Evolutionary conservation across 30 jellyfish, hydroid and myxozoan genomes (phyloP).

Genomic region (Morbakka virulenta): DNA sequence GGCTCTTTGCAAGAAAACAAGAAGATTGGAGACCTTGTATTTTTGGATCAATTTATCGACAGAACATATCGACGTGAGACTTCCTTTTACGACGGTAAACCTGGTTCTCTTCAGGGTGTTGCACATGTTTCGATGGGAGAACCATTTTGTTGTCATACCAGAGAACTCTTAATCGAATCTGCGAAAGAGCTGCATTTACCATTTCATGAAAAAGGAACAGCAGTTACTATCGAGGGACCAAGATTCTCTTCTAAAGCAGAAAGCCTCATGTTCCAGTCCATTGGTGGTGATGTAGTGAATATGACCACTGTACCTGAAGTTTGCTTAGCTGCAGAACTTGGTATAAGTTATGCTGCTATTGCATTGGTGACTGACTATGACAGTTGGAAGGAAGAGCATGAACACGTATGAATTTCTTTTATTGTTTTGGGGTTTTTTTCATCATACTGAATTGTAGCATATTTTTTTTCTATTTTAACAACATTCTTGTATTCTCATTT

Average conservation of each 20-base stretch:
- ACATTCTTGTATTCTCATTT: too few species aligned
- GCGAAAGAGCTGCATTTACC: conserved; percentile 55
- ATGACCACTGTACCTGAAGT: conserved; percentile 97
- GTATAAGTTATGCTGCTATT: conserved; percentile 77
- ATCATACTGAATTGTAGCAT: too few species aligned
- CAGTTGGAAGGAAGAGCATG: conserved; percentile 93
- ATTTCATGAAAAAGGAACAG: conserved; percentile 79
- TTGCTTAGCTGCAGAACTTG: conserved; percentile 93
- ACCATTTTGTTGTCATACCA: conserved; percentile 85
- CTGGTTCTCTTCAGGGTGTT: conserved; percentile 72
- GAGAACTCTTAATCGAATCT: conserved; percentile 72
- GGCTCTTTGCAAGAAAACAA: conserved; percentile 89
- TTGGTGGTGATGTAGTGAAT: conserved; percentile 87
- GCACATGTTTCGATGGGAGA: conserved; percentile 93
- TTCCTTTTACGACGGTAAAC: conserved; percentile 86
- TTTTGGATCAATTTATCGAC: conserved; percentile 89
- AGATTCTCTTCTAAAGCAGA: conserved; percentile 94
- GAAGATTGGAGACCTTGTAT: conserved; percentile 73
- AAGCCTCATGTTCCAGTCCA: conserved; percentile 77
- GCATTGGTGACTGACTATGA: conserved; percentile 99
- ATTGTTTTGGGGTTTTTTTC: too few species aligned
- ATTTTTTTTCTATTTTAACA: too few species aligned
- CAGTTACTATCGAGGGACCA: conserved; percentile 95
- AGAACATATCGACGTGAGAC: conserved; percentile 74
- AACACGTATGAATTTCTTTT: conserved; percentile 29